Conservation (phyloP, 2,113 vertebrate species). For the Herpailurus yagouaroundi region DNA sequence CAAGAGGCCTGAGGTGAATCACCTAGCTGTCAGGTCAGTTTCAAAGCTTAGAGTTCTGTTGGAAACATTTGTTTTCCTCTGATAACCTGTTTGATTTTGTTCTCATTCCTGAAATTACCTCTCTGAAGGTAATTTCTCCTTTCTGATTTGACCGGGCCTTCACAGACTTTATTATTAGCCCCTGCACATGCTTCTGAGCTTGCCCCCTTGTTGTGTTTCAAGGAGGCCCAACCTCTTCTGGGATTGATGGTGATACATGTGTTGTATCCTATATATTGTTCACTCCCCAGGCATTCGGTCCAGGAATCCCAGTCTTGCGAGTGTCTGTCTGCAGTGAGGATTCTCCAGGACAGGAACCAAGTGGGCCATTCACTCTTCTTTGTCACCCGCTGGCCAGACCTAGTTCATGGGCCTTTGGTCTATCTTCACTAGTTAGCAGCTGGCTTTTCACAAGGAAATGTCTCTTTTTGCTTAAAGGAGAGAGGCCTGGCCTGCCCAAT, state of each 20-base stretch:
- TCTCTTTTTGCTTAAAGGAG: neutral
- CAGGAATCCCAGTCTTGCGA: neutral
- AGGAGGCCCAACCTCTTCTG: neutral
- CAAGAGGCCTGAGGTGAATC: neutral
- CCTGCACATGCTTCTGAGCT: neutral
- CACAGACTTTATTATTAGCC: neutral
- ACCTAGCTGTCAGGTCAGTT: neutral
- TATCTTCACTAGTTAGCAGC: neutral
- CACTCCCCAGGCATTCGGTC: neutral
- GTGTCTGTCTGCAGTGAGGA: neutral
- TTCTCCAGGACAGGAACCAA: neutral
- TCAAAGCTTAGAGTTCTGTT: neutral
- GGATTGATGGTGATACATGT: neutral
- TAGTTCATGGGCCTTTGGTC: neutral
- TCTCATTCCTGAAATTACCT: neutral
- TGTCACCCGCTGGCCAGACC: neutral
- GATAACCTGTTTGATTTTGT: neutral
- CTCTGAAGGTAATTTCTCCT: neutral
- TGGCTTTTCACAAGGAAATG: neutral
- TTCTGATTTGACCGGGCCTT: neutral
- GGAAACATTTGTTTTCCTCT: neutral
- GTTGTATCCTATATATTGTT: neutral
- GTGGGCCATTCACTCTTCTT: neutral
- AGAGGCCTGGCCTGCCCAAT: neutral
- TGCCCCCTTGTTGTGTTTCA: neutral